A percentile compares a stretch with the other conserved stretches of the same genome.
Conservation (phyloP, 2,113 vertebrate genomes). For the Dunckerocampus dactyliophorus region DNA sequence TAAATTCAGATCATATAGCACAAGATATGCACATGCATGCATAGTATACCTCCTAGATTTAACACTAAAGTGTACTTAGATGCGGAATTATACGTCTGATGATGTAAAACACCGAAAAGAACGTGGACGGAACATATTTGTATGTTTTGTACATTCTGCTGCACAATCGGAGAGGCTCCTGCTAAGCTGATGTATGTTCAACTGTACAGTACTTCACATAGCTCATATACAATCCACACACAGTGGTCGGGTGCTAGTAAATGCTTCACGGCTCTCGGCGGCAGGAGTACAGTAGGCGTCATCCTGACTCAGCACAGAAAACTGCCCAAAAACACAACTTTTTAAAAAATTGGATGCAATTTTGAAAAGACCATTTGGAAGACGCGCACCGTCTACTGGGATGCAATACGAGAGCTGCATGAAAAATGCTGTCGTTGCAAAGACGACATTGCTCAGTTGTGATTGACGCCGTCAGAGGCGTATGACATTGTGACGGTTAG, state of each 20-base stretch:
- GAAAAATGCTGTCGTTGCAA: too few species aligned
- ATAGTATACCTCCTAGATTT: conserved; percentile 44
- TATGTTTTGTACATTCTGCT: background rate
- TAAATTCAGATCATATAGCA: conserved; percentile 41
- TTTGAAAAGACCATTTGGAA: too few species aligned
- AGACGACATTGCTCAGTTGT: too few species aligned
- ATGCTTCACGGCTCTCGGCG: conserved; percentile 18
- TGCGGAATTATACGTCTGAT: background rate
- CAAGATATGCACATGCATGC: conserved; percentile 57
- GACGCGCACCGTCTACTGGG: too few species aligned
- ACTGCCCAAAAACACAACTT: too few species aligned
- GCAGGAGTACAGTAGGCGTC: conserved; percentile 25
- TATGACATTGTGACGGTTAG: too few species aligned
- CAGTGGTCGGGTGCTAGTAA: conserved; percentile 21
- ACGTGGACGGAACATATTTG: background rate
- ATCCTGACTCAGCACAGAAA: background rate
- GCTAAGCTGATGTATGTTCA: conserved; percentile 11
- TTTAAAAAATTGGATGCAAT: too few species aligned
- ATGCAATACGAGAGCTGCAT: too few species aligned
- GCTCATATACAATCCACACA: conserved; percentile 5
- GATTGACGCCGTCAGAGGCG: too few species aligned
- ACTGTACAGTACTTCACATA: conserved; percentile 13
- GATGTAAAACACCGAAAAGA: conserved; percentile 5
- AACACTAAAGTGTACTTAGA: conserved; percentile 2
- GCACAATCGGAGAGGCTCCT: background rate